phyloP scores from a whole-genome alignment of 2,888 invertebrate species.

The Hedychridium roseum region DNA sequence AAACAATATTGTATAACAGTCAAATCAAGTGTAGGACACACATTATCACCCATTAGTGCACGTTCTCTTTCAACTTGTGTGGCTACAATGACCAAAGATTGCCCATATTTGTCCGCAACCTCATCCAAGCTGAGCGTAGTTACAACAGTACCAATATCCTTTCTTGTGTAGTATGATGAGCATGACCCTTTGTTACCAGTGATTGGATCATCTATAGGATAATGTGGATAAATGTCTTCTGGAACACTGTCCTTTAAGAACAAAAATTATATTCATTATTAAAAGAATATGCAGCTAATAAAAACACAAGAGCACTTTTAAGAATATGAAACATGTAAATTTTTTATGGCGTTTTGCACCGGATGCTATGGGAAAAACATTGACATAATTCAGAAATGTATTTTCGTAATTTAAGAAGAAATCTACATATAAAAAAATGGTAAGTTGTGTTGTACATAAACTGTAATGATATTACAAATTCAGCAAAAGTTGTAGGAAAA shows the following conservation, averaged over 20 bases:
- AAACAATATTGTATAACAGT: conserved; percentile 72
- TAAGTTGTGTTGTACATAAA: too few relatives aligned
- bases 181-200: conserved; percentile 73
- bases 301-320: neutral
- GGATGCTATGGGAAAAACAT: too few relatives aligned
- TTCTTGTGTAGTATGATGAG: conserved; percentile 69
- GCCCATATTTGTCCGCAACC: conserved; percentile 66
- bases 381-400: too few relatives aligned
- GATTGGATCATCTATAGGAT: conserved; percentile 65
- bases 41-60: conserved; percentile 68
- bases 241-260: conserved; percentile 64
- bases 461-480: too few relatives aligned
- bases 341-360: too few relatives aligned
- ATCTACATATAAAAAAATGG: too few relatives aligned
- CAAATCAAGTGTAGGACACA: conserved; percentile 65
- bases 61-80: conserved; percentile 69
- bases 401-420: too few relatives aligned
- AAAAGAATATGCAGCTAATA: too few relatives aligned
- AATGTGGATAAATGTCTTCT: conserved; percentile 70
- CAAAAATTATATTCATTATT: too few relatives aligned
- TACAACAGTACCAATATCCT: conserved; percentile 65
- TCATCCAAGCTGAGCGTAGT: conserved; percentile 63
- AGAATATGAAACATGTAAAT: too few relatives aligned
- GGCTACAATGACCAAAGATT: conserved; percentile 75
- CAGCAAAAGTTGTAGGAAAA: too few relatives aligned